Evolutionary conservation across 2,797 vertebrate genomes (phyloP), one percentile per base, ranked within the genome.

Genomic region (Stomatorhinus walkeri): DNA sequence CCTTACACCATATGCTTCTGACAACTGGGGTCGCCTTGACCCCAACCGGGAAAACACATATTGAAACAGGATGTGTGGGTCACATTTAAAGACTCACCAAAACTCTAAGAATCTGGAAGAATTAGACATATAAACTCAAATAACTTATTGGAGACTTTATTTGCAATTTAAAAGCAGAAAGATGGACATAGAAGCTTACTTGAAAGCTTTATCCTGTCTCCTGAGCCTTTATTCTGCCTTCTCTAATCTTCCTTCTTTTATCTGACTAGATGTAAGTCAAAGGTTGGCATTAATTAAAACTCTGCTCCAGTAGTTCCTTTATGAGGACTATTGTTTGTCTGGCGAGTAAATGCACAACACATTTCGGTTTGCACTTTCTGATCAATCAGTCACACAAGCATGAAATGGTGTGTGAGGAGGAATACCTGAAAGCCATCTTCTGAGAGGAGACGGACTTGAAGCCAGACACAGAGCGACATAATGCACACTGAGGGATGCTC

Each of bases 221-320:
- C 22, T 19, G 48, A 2, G 8, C 32, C 9, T 36, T 59, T 49
- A 64, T 56, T 52, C 28, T 56, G 16, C 28, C 28, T 46, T 56
- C 61, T 10, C 32, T 52, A 19, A 40, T 64, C 83, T 14, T 68
- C 32, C 32, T 36, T 49, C 61, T 12, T 85, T 49, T 72, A 22
- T 46, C 22, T 84, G 79, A 49, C 36, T 28, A 40, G 36, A 84
- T 40, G 19, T 48, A 43, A 22, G 88, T 40, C 88, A 64, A 59
- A 64, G 48, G 46, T 59, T 40, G 16, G 59, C 59, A 86, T 86
- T 89, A 89, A 89, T 89, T 89, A 89, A 89, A 89, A 85, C 59
- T 64, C 56, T 89, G 83, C 46, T 68, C 88, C 48, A 48, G 43
- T 86, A 24, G 43, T 59, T 83, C 48, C 56, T 72, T 64, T 49